Conservation (phyloP, 2,888 invertebrate species). For the Dexiosoma caninum region DNA sequence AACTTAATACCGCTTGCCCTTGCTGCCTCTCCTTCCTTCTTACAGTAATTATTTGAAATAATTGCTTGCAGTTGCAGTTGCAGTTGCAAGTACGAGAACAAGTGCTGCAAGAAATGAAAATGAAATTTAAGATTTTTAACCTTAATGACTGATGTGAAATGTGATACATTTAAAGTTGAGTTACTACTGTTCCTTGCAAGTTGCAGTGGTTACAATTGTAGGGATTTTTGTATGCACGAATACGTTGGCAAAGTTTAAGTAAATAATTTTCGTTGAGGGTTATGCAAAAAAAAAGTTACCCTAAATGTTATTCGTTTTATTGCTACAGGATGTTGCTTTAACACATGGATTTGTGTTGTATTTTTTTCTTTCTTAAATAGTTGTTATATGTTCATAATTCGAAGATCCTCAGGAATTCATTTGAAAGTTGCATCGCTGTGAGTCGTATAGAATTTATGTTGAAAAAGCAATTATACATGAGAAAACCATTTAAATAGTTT, state of each 20-base stretch:
- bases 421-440: neutral
- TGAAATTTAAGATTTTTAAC: slow-evolving; percentile 53
- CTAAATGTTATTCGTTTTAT: slow-evolving; percentile 7
- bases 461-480: neutral
- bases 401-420: neutral
- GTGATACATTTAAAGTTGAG: slow-evolving; percentile 43
- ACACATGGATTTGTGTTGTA: slow-evolving; percentile 11
- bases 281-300: slow-evolving; percentile 9
- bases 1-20: slow-evolving; percentile 32
- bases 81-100: slow-evolving; percentile 5
- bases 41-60: slow-evolving; percentile 48
- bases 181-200: slow-evolving; percentile 18
- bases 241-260: neutral
- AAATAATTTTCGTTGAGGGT: slow-evolving; percentile 17
- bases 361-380: too few species aligned
- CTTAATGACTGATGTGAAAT: slow-evolving; percentile 40
- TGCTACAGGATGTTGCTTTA: slow-evolving; percentile 3
- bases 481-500: too few species aligned
- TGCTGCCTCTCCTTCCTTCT: neutral
- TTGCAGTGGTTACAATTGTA: slow-evolving; percentile 11
- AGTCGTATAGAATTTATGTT: neutral
- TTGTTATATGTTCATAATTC: too few species aligned
- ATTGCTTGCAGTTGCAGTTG: slow-evolving; percentile 30
- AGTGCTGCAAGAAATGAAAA: slow-evolving; percentile 32
- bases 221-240: slow-evolving; percentile 3